Conservation (phyloP, 1,140 invertebrate species). For the Lepidurus apus region DNA sequence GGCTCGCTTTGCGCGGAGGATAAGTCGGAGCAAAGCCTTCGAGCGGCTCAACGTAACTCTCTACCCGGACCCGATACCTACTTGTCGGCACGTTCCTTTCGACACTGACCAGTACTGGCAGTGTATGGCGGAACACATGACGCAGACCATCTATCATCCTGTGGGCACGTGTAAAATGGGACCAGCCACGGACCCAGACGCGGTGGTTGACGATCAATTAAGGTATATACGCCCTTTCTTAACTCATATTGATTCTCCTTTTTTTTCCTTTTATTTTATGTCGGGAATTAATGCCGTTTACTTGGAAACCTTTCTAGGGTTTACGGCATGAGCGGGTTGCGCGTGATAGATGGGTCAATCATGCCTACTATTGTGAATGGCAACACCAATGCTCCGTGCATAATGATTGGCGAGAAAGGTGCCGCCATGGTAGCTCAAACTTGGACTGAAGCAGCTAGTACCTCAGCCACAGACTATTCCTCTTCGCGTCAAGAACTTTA, state of each 20-base stretch:
- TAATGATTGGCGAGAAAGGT: constrained; percentile 49
- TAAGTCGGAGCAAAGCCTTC: constrained; percentile 24
- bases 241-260: neutral
- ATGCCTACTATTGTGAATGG: constrained; percentile 43
- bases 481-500: neutral
- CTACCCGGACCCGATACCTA: neutral
- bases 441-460: neutral
- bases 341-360: constrained; percentile 46
- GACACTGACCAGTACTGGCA: constrained; percentile 46
- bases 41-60: neutral
- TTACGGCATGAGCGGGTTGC: constrained; percentile 41
- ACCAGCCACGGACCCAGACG: constrained; percentile 29
- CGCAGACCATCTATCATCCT: constrained; percentile 33
- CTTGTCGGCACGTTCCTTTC: constrained; percentile 24
- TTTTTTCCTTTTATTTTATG: neutral
- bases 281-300: neutral
- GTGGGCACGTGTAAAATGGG: constrained; percentile 37
- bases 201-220: constrained; percentile 33
- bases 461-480: neutral
- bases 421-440: constrained; percentile 47
- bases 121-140: constrained; percentile 44
- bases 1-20: constrained; percentile 20
- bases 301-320: constrained; percentile 38
- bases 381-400: constrained; percentile 40
- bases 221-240: constrained; percentile 25